A percentile compares a stretch with the other conserved stretches of the same genome.
Conservation (phyloP, 2,113 vertebrate species). For the Gulo gulo region DNA sequence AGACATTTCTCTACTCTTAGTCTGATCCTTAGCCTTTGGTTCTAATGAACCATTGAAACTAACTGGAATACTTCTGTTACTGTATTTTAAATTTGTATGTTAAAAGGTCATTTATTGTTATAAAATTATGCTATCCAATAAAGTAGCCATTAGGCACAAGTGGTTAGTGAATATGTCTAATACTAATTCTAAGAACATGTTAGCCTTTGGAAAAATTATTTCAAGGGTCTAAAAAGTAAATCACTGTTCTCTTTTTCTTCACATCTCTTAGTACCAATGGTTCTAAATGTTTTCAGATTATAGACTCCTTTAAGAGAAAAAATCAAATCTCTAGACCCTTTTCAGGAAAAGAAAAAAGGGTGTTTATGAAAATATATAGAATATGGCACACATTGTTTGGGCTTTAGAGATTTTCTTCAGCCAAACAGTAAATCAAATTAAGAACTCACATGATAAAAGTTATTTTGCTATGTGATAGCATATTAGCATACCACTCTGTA, state of each 20-base stretch:
- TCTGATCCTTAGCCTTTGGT: not conserved
- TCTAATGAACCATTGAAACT: not conserved
- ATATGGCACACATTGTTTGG: not conserved
- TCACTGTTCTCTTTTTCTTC: not conserved
- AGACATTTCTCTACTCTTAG: not conserved
- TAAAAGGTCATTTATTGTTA: not conserved
- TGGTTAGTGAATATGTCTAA: not conserved
- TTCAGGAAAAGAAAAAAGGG: not conserved
- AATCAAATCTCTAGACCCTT: not conserved
- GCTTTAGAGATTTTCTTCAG: not conserved
- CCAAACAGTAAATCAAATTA: not conserved
- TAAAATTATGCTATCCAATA: not conserved
- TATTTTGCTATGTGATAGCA: not conserved
- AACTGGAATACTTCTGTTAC: not conserved
- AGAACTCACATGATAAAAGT: not conserved
- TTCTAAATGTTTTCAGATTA: not conserved
- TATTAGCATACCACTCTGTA: not conserved
- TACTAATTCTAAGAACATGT: not conserved
- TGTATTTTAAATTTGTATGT: not conserved
- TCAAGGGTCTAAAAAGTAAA: not conserved
- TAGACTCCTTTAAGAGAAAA: not conserved
- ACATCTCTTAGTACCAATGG: not conserved
- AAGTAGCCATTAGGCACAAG: not conserved
- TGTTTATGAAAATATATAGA: not conserved
- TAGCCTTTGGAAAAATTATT: not conserved